Conservation (phyloP, 2,797 vertebrate genomes). For the Apodemus agrarius region DNA sequence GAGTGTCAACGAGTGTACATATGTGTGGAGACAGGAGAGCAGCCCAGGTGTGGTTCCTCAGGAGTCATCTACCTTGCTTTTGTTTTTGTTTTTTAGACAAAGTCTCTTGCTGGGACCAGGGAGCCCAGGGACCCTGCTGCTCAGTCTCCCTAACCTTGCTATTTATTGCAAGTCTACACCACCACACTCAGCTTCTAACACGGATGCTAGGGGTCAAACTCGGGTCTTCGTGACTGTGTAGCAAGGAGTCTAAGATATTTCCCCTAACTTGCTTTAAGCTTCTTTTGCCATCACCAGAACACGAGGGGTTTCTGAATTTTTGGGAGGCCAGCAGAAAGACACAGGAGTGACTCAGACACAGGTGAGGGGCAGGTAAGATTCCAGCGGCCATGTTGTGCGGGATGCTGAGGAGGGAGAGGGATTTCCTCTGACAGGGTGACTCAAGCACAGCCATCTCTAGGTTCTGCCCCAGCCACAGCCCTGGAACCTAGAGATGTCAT, state of each 20-base stretch:
- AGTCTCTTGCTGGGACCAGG: neutral
- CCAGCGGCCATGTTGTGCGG: neutral
- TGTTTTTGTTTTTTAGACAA: too few relatives aligned
- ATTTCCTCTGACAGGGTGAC: neutral
- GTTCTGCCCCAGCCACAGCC: neutral
- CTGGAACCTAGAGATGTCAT: neutral
- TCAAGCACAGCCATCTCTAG: neutral
- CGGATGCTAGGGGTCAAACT: neutral
- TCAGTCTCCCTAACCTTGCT: too few relatives aligned
- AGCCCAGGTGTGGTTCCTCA: neutral
- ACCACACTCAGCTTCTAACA: neutral
- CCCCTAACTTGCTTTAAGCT: neutral
- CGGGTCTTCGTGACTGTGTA: too few relatives aligned
- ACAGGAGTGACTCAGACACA: neutral
- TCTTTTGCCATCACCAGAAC: neutral
- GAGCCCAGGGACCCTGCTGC: neutral
- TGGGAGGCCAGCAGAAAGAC: neutral
- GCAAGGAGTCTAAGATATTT: neutral
- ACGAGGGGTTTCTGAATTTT: neutral
- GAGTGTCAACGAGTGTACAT: neutral
- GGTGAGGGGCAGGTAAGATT: neutral
- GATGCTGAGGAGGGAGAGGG: neutral
- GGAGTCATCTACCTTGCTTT: neutral
- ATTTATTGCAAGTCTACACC: neutral
- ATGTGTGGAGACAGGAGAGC: neutral